phyloP scores from a whole-genome alignment of 2,888 invertebrate genomes.

The Trachelus stipa region DNA sequence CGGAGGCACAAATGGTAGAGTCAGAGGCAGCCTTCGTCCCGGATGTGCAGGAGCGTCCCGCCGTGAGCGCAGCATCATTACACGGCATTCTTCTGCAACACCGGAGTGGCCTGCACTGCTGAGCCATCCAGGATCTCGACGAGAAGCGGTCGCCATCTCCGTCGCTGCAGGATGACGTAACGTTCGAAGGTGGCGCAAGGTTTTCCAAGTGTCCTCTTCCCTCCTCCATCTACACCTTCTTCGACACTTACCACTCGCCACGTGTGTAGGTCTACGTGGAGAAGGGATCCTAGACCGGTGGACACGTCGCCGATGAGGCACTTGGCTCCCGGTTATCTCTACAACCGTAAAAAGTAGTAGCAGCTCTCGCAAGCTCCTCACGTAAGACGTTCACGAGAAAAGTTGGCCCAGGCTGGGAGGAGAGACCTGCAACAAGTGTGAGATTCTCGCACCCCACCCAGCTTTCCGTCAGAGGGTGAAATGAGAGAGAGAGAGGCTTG shows the following conservation, averaged over 20 bases:
- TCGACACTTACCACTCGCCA: background rate
- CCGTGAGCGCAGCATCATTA: slow-evolving; percentile 28
- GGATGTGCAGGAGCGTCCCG: slow-evolving; percentile 39
- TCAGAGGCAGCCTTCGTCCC: slow-evolving; percentile 36
- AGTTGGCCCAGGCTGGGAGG: background rate
- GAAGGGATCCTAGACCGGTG: background rate
- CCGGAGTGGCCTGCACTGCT: background rate
- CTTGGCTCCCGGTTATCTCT: background rate
- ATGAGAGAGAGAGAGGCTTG: background rate
- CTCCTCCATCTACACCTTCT: background rate
- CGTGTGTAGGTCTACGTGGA: background rate
- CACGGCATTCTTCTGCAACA: slow-evolving; percentile 22
- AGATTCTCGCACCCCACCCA: slow-evolving; percentile 11
- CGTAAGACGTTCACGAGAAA: slow-evolving; percentile 1
- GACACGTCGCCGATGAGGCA: background rate
- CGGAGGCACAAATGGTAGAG: background rate
- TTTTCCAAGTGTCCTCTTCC: background rate
- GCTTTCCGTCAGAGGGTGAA: background rate
- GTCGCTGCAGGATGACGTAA: slow-evolving; percentile 30
- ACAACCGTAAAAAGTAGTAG: background rate
- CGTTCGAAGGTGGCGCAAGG: slow-evolving; percentile 18
- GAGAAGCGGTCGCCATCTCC: background rate
- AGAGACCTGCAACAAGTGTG: slow-evolving; percentile 22
- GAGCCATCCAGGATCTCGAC: slow-evolving; percentile 18
- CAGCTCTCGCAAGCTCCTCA: background rate